Evolutionary conservation across 2,888 invertebrate genomes (phyloP).

Genomic region (Drosophila kambysellisi): DNA sequence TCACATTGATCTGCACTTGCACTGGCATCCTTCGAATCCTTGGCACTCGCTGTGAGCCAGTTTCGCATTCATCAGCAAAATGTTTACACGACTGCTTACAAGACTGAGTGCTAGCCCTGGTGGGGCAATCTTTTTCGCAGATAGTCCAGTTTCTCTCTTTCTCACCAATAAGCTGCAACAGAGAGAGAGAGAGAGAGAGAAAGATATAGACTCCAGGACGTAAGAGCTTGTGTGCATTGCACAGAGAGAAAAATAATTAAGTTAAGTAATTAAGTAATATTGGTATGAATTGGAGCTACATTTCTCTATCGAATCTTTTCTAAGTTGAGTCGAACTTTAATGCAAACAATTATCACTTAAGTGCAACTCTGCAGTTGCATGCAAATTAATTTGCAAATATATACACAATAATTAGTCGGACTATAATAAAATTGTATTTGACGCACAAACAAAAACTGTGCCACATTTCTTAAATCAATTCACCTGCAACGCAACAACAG

Average conservation of each 20-base stretch:
- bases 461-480: conserved; percentile 15
- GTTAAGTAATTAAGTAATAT: neutral
- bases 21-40: conserved; percentile 26
- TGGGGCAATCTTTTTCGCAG: conserved; percentile 19
- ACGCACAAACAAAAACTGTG: conserved; percentile 13
- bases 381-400: conserved; percentile 1
- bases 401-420: neutral
- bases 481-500: conserved; percentile 19
- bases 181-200: conserved; percentile 1
- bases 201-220: neutral
- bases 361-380: conserved; percentile 13
- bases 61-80: conserved; percentile 46
- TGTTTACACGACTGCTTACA: conserved; percentile 55
- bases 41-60: conserved; percentile 23
- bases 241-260: conserved; percentile 15
- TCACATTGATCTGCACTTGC: conserved; percentile 50
- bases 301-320: neutral
- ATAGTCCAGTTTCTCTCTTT: conserved; percentile 4
- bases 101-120: conserved; percentile 32
- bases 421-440: conserved; percentile 31
- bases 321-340: neutral
- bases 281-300: neutral
- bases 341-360: neutral
- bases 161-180: conserved; percentile 44
- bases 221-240: conserved; percentile 1